Percentiles rank a stretch among this genome's conserved stretches.
Conservation (phyloP, 2,113 vertebrate species). For the Gambusia holbrooki region DNA sequence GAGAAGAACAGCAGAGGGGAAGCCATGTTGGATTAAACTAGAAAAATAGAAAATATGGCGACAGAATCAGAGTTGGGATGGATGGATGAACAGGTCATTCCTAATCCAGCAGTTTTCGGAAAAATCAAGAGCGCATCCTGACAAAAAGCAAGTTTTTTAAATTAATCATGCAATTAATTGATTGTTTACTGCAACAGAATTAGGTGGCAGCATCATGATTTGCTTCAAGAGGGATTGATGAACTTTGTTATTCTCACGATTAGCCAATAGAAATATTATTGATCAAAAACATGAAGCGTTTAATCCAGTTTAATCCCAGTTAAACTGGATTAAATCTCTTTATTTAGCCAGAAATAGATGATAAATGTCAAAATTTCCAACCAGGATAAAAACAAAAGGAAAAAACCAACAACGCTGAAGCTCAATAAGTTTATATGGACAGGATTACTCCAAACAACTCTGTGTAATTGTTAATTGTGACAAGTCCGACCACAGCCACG, state of each 20-base stretch:
- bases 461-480: neutral
- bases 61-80: neutral
- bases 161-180: too few species aligned
- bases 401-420: neutral
- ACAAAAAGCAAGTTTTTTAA: too few species aligned
- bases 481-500: neutral
- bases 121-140: too few species aligned
- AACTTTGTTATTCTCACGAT: too few species aligned
- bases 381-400: neutral
- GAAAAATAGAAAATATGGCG: neutral
- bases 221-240: too few species aligned
- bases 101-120: neutral
- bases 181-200: too few species aligned
- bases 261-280: too few species aligned
- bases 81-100: neutral
- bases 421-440: neutral
- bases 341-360: neutral
- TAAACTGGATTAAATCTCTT: neutral
- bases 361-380: neutral
- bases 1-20: slow-evolving; percentile 30
- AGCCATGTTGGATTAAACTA: neutral
- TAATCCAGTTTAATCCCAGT: neutral
- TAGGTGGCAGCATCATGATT: neutral
- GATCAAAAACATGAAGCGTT: neutral
- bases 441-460: neutral